phyloP scores from a whole-genome alignment of 2,113 vertebrate genomes.

The Otus sunia region DNA sequence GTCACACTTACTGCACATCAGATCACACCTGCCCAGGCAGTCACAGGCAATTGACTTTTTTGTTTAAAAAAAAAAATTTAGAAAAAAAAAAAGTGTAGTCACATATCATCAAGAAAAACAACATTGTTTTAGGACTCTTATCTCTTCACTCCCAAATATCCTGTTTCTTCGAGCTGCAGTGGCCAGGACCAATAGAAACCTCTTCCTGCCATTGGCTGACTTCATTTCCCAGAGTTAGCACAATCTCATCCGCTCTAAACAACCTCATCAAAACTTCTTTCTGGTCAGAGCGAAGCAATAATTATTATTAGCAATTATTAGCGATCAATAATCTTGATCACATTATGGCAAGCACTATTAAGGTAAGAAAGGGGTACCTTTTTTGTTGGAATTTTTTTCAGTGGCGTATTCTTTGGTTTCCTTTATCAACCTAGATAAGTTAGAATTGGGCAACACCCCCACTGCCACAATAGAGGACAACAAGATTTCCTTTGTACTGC shows the following conservation, averaged over 20 bases:
- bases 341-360: constrained; percentile 91
- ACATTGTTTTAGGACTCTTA: constrained; percentile 94
- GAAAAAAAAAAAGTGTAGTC: constrained; percentile 70
- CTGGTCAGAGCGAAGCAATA: constrained; percentile 85
- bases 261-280: constrained; percentile 86
- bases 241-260: constrained; percentile 95
- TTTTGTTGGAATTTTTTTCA: constrained; percentile 40
- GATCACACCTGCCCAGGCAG: constrained; percentile 78
- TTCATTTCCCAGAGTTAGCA: constrained; percentile 95
- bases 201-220: constrained; percentile 93
- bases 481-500: constrained; percentile 90
- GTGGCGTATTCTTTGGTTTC: constrained; percentile 61
- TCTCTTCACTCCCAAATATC: constrained; percentile 94
- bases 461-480: constrained; percentile 84
- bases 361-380: constrained; percentile 82
- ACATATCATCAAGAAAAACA: constrained; percentile 90
- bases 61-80: constrained; percentile 31
- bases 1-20: constrained; percentile 66
- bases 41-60: constrained; percentile 67
- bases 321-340: constrained; percentile 81
- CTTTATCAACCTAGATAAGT: constrained; percentile 82
- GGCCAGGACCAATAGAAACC: constrained; percentile 92
- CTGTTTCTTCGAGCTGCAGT: constrained; percentile 88
- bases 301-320: constrained; percentile 85
- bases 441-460: constrained; percentile 87